Percentiles rank a stretch among this genome's conserved stretches.
Conservation (phyloP, 2,797 vertebrate species). For the Sebastes goodei region DNA sequence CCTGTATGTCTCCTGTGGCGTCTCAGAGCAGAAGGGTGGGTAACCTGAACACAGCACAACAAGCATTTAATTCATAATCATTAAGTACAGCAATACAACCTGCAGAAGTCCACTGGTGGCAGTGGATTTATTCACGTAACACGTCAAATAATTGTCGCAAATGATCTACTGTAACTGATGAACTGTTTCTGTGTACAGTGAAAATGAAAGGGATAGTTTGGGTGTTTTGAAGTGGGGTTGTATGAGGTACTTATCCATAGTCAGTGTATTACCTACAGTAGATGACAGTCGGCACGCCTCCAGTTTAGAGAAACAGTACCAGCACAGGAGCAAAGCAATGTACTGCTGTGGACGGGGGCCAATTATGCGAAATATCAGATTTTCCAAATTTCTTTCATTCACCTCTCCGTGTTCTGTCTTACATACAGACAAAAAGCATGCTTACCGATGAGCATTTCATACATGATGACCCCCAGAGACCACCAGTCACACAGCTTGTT, state of each 20-base stretch:
- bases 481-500: conserved; percentile 99
- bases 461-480: conserved; percentile 98
- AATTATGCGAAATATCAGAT: background rate
- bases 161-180: background rate
- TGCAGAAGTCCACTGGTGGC: background rate
- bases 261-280: too few species aligned
- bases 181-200: too few species aligned
- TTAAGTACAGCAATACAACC: background rate
- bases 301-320: too few species aligned
- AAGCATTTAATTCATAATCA: background rate
- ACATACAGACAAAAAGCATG: too few species aligned
- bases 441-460: conserved; percentile 97
- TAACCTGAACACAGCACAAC: conserved; percentile 84
- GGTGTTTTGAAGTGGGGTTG: too few species aligned
- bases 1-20: conserved; percentile 96
- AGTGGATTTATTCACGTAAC: background rate
- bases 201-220: too few species aligned
- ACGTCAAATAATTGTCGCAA: background rate
- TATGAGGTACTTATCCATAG: too few species aligned
- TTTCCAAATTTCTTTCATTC: background rate
- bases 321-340: too few species aligned
- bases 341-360: background rate
- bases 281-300: too few species aligned
- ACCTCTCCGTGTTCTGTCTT: background rate
- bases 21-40: conserved; percentile 98